Base-by-base conservation (phyloP, 2,113 vertebrate genomes). In the Spermophilus dauricus region DNA sequence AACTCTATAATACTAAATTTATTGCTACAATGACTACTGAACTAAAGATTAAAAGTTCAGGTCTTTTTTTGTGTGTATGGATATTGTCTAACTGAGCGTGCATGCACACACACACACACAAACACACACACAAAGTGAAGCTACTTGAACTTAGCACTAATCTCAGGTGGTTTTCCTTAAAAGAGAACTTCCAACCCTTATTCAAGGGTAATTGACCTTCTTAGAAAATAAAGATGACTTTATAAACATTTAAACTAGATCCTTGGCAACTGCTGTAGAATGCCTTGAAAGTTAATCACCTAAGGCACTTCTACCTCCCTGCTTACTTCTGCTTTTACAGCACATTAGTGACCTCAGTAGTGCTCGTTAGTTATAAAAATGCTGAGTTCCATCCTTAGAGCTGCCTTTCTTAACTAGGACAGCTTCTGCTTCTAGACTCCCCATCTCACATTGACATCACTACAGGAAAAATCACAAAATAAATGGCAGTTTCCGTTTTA, bases 81-180 rank as follows among this genome's bases (percentile, higher is more conserved):
- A 37, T 58, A 85, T 4, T 77, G 34, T 16, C 14, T 77, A 69
- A 76, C 78, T 72, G 89, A 72, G 34, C 1, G 8, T 45, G 45
- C 8, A 9, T 45, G 45, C 42, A 45, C 42, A 45, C 42, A 45
- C 45, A 45, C 45, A 45, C 45, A 7, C 45, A 45, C 6, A 45
- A 7, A 45, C 45, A 45, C 6, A 45, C 45, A 45, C 1, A 45
- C 45, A 45, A 45, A 45, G 45, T 45, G 39, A 89, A 83, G 17
- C 24, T 89, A 76, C 14, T 63, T 93, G 93, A 61, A 45, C 48
- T 53, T 77, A 93, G 42, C 4, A 1, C 32, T 48, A 63, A 84
- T 94, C n/a, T 93, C 78, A 89, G 34, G 26, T 89, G 16, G 56
- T 85, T 97, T 81, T 75, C 48, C 65, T 89, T 58, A 86, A 86